Percentiles rank a stretch among this genome's conserved stretches.
These are phyloP conservation scores for Pachymerium ferrugineum DNA, from an alignment of 2,888 invertebrate species.

Conservation along the genomic window DNA sequence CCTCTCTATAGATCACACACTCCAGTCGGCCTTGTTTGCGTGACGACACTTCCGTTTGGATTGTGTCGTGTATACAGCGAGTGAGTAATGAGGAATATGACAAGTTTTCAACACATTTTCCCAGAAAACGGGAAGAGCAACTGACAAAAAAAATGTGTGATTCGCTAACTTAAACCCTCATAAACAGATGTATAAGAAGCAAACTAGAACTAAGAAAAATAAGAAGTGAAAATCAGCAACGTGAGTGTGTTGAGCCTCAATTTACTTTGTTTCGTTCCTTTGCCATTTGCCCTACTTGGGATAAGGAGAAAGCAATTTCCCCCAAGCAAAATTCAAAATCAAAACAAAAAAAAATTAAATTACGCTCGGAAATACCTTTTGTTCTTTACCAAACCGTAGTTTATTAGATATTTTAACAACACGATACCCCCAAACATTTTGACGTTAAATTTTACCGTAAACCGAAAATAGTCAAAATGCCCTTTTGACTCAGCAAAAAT, in stretches of 20 bases:
- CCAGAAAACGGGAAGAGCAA: background rate
- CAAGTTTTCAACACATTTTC: background rate
- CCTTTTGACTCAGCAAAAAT: background rate
- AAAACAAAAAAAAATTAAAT: no score
- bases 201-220: background rate
- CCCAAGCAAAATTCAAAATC: background rate
- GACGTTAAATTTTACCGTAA: background rate
- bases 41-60: background rate
- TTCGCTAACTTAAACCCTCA: background rate
- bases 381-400: no score
- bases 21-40: constrained; percentile 4
- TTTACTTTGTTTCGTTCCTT: constrained; percentile 9
- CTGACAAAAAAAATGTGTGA: background rate
- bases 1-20: background rate
- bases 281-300: constrained; percentile 4
- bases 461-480: background rate
- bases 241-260: background rate
- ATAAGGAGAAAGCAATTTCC: background rate
- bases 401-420: no score
- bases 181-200: background rate
- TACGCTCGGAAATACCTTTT: no score
- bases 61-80: background rate
- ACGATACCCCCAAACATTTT: no score
- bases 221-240: background rate
- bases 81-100: background rate